Evolutionary conservation across 2,113 vertebrate species (phyloP), one percentile per base, ranked within the genome.

Genomic region (Podarcis raffonei): DNA sequence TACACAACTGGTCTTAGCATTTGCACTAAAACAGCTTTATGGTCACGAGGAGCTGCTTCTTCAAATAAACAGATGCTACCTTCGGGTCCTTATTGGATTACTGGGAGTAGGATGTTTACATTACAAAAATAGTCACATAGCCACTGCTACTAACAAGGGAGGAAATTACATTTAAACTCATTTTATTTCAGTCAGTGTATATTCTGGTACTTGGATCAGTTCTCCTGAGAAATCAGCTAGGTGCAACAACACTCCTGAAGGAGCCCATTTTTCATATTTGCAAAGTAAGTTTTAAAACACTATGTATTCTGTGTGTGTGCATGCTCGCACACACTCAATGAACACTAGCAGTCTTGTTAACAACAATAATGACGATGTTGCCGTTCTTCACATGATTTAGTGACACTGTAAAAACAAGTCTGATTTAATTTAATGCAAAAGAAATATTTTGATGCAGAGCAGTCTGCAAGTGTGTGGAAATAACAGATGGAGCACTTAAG

Each of bases 91-190:
- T 95, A 95, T 75, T 94, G 94, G 87, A 93, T 96, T 95, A 95
- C 88, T 93, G n/a, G 77, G 90, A 96, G 91, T 93, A 95, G 92
- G 94, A 95, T 96, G 91, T 94, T 96, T 96, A 95, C 87, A 94
- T 80, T 95, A 94, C 94, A 92, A 94, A 91, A 93, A 92, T 83
- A 94, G 86, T 90, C 95, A 91, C 74, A 92, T 79, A 92, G 84
- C 91, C 93, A 89, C 72, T 82, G 89, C 94, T 92, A 84, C 83
- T 93, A 93, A 94, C 91, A 95, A 90, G 81, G 83, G 80, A 83
- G 75, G 82, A 80, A 92, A 92, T 95, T 92, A 94, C 88, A 94
- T 89, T 76, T 78, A 77, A 37, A 68, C 3, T 86, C 84, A 93
- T 57, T 79, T 16, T 68, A 18, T 35, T 23, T 79, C 22, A 68